These are phyloP conservation scores for Sebastes variabilis DNA, from an alignment of 2,797 vertebrate genomes.

Conservation along the genomic window DNA sequence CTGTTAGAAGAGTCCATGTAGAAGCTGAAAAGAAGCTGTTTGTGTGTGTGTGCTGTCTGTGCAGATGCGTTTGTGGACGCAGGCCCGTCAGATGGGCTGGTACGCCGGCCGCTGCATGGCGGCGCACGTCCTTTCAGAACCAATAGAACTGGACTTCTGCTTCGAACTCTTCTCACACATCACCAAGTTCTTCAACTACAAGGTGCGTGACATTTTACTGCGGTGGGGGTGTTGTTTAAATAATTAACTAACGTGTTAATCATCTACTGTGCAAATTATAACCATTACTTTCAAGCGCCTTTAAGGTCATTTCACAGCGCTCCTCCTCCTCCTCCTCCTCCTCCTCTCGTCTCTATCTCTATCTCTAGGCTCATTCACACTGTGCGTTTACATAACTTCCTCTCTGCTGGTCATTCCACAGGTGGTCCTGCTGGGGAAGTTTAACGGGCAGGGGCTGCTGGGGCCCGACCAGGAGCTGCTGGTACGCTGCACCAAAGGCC, in stretches of 20 bases:
- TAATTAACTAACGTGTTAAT: conserved; percentile 21
- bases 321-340: background rate
- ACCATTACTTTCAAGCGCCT: background rate
- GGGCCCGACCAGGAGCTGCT: conserved; percentile 90
- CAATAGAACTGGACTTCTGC: conserved; percentile 93
- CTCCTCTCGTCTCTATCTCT: background rate
- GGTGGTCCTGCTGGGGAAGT: conserved; percentile 95
- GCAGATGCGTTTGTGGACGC: conserved; percentile 98
- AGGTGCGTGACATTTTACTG: conserved; percentile 77
- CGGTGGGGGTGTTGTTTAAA: background rate
- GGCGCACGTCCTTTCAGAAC: conserved; percentile 80
- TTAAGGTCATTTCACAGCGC: conserved; percentile 5
- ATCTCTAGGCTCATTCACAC: background rate
- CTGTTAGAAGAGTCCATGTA: too few species aligned
- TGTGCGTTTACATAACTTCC: background rate
- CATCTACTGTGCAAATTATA: conserved; percentile 3
- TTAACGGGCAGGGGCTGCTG: conserved; percentile 89
- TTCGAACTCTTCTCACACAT: conserved; percentile 98
- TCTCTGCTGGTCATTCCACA: conserved; percentile 58
- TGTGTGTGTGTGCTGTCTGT: background rate
- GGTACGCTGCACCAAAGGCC: conserved; percentile 90
- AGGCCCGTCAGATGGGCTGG: conserved; percentile 98
- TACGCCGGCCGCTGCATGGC: conserved; percentile 91
- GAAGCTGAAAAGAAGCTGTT: background rate
- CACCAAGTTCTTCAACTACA: conserved; percentile 97